Conservation (phyloP, 2,888 invertebrate genomes). For the Spicauda simplicius region DNA sequence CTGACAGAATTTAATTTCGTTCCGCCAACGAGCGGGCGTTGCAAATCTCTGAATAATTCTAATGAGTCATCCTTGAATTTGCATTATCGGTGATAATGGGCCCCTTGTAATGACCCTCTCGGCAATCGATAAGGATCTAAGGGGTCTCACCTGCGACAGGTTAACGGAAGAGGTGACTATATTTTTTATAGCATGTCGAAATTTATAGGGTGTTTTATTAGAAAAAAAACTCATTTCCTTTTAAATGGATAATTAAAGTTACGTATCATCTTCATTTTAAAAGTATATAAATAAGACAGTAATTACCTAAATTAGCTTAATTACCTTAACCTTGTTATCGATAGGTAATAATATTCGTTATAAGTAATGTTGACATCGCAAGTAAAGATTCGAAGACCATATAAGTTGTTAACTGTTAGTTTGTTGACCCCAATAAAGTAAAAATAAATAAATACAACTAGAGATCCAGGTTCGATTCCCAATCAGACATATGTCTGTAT, state of each 20-base stretch:
- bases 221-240: background rate
- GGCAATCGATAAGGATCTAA: slow-evolving; percentile 23
- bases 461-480: too few relatives aligned
- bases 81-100: slow-evolving; percentile 54
- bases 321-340: too few relatives aligned
- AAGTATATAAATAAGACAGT: too few relatives aligned
- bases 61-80: slow-evolving; percentile 67
- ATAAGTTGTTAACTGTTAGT: too few relatives aligned
- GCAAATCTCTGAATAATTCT: slow-evolving; percentile 79
- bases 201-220: background rate
- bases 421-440: too few relatives aligned
- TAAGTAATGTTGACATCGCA: too few relatives aligned
- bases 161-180: slow-evolving; percentile 1
- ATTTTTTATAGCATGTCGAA: background rate
- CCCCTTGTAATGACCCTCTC: slow-evolving; percentile 29
- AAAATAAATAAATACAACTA: too few relatives aligned
- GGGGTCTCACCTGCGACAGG: slow-evolving; percentile 18
- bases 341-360: too few relatives aligned
- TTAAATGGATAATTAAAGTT: background rate
- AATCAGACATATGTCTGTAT: too few relatives aligned
- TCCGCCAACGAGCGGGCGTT: slow-evolving; percentile 62
- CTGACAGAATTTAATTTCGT: slow-evolving; percentile 83
- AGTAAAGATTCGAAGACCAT: too few relatives aligned
- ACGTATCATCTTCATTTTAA: too few relatives aligned
- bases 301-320: too few relatives aligned